A percentile compares a stretch with the other conserved stretches of the same genome.
phyloP scores from a whole-genome alignment of 2,888 invertebrate genomes.

The Calameuta filiformis region DNA sequence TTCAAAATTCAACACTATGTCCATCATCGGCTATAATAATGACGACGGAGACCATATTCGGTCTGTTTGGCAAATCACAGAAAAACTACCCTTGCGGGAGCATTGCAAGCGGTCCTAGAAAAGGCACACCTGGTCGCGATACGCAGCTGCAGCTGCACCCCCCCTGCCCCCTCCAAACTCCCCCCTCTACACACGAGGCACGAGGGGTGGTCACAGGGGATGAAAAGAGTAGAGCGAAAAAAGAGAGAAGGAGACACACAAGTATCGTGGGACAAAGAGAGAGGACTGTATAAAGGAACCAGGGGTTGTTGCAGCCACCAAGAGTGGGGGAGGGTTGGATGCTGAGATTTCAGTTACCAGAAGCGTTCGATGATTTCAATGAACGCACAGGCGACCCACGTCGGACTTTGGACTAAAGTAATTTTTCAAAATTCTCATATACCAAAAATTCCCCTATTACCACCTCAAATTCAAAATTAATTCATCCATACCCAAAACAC shows the following conservation, averaged over 20 bases:
- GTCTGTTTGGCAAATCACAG: constrained; percentile 21
- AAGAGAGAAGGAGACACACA: constrained; percentile 14
- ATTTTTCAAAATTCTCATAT: background rate
- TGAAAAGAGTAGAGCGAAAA: constrained; percentile 55
- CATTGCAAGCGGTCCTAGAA: constrained; percentile 42
- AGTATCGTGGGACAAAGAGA: constrained; percentile 24
- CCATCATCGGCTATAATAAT: background rate
- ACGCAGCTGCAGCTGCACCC: constrained; percentile 58
- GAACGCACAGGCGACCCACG: constrained; percentile 46
- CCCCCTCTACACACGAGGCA: background rate
- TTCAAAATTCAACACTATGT: background rate
- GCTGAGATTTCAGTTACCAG: constrained; percentile 65
- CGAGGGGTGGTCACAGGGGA: constrained; percentile 43
- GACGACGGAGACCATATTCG: background rate
- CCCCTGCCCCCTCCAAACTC: constrained; percentile 25
- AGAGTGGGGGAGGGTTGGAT: constrained; percentile 45
- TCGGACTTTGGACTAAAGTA: background rate
- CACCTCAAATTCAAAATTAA: background rate
- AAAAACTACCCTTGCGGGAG: constrained; percentile 51
- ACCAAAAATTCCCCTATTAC: background rate
- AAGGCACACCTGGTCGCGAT: constrained; percentile 60
- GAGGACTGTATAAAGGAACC: background rate
- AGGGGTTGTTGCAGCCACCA: background rate
- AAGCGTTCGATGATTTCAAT: constrained; percentile 46
- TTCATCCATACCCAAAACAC: background rate